Evolutionary conservation across 30 jellyfish, hydroid and myxozoan species (phyloP), one percentile per base, ranked within the genome.

Genomic region (Aurelia sp.): DNA sequence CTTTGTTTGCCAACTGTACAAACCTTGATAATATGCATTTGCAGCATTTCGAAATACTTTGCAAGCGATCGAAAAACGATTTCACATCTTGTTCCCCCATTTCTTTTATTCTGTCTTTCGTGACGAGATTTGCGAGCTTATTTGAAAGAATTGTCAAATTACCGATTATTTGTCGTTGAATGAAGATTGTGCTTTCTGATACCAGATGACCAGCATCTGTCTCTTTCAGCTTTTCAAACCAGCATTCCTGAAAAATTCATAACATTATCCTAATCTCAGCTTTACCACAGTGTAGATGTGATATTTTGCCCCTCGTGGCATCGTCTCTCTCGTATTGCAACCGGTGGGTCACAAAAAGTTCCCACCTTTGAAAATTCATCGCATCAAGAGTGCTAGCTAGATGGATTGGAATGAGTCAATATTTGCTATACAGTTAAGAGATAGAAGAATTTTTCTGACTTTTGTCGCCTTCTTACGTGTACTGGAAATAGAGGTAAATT

Each of bases 11-110:
- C 15, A 69, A 33, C 5, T 23, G 18, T 27, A 17, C 20, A 20
- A 31, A 33, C 17, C 21, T 7, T 44, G 31, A 22, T 11, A 69
- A 9, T 13, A 33, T 40, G 23, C 22, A 17, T 40, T 69, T 27
- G 40, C 79, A 69, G 79, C 79, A 69, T 69, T 33, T 44, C 18
- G 62, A 40, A 21, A 69, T 40, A 55, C 79, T 22, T 40, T n/a
- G 20, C 79, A 69, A 13, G 21, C 22, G 79, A 17, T 33, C 62
- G 18, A 12, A 50, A 18, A 11, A 55, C 6, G 35, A 69, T 13
- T 15, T 23, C 33, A 15, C 20, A 40, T 20, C 62, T 27, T 69
- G n/a, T 22, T 23, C 47, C 23, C 62, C 27, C 12, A 40, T 20
- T 27, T 69, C 79, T 18, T 18, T 12, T 22, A 55, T 40, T 27